Evolutionary conservation across 1,140 invertebrate genomes (phyloP).

Genomic region (Wiebesia pumilae): DNA sequence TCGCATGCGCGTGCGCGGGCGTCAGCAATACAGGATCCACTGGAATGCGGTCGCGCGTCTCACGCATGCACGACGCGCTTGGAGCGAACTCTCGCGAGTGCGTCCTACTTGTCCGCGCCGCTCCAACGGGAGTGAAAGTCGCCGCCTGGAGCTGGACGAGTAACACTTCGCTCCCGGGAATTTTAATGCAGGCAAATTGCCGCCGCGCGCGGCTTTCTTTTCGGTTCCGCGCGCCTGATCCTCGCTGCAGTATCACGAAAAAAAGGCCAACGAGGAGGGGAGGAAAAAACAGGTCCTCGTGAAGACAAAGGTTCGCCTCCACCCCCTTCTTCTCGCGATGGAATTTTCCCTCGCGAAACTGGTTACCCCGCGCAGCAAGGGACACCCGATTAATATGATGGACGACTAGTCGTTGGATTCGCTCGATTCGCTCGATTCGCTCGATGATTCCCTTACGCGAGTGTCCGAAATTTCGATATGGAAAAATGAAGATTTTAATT

Average conservation of each 20-base stretch:
- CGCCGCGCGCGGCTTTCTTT: background rate
- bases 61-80: no score
- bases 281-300: background rate
- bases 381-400: no score
- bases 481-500: no score
- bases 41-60: conserved; percentile 29
- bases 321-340: background rate
- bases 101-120: background rate
- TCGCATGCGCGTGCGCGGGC: background rate
- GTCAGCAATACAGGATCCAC: conserved; percentile 1
- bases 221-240: background rate
- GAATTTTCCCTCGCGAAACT: background rate
- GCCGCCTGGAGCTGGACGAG: background rate
- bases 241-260: no score
- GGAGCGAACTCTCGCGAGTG: background rate
- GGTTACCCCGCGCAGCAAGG: no score
- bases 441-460: no score
- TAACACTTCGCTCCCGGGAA: conserved; percentile 3
- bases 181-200: conserved; percentile 11
- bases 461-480: no score
- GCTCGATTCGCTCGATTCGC: no score
- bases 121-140: conserved; percentile 24
- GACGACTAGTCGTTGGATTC: no score
- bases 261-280: no score
- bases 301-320: background rate